Percentiles rank a stretch among this genome's conserved stretches.
Conservation (phyloP, 2,113 vertebrate genomes). For the Erythrocercus mccallii region DNA sequence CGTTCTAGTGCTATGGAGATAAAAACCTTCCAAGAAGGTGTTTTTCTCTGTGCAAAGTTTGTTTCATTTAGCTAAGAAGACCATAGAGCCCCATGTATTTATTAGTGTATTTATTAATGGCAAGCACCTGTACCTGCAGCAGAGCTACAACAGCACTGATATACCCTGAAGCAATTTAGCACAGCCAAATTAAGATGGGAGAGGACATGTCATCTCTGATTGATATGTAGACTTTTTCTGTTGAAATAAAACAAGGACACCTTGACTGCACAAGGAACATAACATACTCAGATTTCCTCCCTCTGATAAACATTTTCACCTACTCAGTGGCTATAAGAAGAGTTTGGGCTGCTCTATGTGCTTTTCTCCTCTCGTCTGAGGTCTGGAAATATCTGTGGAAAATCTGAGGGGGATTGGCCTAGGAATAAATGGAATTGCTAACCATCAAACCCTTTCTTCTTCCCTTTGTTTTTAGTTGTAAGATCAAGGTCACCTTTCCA, state of each 20-base stretch:
- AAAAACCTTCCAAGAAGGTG: neutral
- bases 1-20: neutral
- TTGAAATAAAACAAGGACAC: neutral
- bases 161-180: neutral
- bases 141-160: neutral
- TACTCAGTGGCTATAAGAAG: neutral
- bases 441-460: neutral
- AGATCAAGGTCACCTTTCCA: neutral
- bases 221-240: neutral
- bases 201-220: neutral
- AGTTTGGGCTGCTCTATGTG: neutral
- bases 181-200: neutral
- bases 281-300: neutral
- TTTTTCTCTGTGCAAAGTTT: neutral
- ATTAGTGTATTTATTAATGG: neutral
- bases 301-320: neutral
- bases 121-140: neutral
- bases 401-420: neutral
- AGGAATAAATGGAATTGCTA: neutral
- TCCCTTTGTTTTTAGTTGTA: neutral
- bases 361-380: neutral
- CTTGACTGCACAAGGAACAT: neutral
- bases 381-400: neutral
- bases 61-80: neutral
- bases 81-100: neutral